Evolutionary conservation across 2,113 vertebrate genomes (phyloP), one percentile per base, ranked within the genome.

Genomic region (Hoplias malabaricus): DNA sequence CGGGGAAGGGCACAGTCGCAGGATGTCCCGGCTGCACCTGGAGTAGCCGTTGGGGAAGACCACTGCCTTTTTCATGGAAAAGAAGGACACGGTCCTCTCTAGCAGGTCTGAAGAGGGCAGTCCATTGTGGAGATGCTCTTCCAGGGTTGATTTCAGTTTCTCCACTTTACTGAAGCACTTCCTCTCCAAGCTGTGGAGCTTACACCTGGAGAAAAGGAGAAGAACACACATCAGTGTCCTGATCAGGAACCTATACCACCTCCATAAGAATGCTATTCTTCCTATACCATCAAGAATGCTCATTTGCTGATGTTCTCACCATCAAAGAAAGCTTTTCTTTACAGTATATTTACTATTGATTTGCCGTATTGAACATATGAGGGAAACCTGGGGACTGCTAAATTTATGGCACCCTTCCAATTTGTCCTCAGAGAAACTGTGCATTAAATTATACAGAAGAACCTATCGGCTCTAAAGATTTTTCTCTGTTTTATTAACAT

Each of bases 31-130:
- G 4, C 90, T 87, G 25, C 84, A 91, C 81, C 82, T 90, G 81
- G 91, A 91, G 85, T 92, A 92, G 61, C 92, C 92, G 7, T 54
- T 84, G 84, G 87, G 90, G 8, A 88, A 82, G 61, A 93, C 84
- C 43, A 90, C 83, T 11, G 84, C 84, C 78, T 86, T 91, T 38
- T 87, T 90, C 70, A 92, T 11, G 0, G 94, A 95, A 89, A 93
- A 86, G 46, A 92, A 82, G 6, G 78, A 89, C 77, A 90, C 84
- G 0, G 89, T 90, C 78, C 91, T 94, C 73, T 93, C 93, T 84
- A 92, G 74, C 69, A 93, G 75, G 34, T 93, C 92, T 14, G 88
- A 69, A 0, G 88, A n/a, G 0, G 89, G 88, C 73, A 90, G 81
- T 0, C 91, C 89, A 0, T 82, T 87, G 66, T 90, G 87, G 36